Evolutionary conservation across 1,140 invertebrate species (phyloP), one percentile per base, ranked within the genome.

Genomic region (Pseudomyrmex cubaensis): DNA sequence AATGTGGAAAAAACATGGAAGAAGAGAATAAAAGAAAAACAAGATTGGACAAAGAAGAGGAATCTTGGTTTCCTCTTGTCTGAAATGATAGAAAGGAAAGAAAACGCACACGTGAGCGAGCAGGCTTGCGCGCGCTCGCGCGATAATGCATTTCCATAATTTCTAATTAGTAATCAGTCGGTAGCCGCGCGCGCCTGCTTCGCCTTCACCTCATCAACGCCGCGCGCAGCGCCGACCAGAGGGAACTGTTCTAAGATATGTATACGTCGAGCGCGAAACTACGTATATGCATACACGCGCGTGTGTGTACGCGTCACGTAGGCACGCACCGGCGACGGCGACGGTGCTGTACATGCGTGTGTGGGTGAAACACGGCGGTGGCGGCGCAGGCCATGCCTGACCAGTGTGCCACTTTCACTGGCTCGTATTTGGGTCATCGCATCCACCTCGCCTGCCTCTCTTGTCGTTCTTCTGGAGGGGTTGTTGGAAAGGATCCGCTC

Each of bases 401-500:
- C 91, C 92, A 90, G 87, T 92, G 93, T 94, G 91, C 92, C 90
- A 94, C 93, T 94, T 94, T 94, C 93, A 94, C 93, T 94, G 90
- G 88, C 90, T 93, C 87, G 88, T 93, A 94, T 94, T 94, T 94
- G 86, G 93, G 93, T 94, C 93, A 93, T 89, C 92, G 87, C 90
- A 92, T 93, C 92, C 90, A 93, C 87, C 90, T 85, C 85, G 90
- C 85, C 86, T 88, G 85, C 89, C 88, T 77, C 83, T 86, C 85
- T 87, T 46, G 80, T 50, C 80, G 75, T 64, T 84, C 82, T 74
- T 76, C 77, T 83, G 67, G 87, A 85, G 77, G 87, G 87, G 87
- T 88, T 87, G 87, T 87, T 85, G 86, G 69, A 85, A 87, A 87
- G 72, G 86, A 83, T 75, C 61, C 70, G 66, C 56, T 62, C 46